phyloP scores from a whole-genome alignment of 2,888 invertebrate genomes.

The Congeria kusceri region DNA sequence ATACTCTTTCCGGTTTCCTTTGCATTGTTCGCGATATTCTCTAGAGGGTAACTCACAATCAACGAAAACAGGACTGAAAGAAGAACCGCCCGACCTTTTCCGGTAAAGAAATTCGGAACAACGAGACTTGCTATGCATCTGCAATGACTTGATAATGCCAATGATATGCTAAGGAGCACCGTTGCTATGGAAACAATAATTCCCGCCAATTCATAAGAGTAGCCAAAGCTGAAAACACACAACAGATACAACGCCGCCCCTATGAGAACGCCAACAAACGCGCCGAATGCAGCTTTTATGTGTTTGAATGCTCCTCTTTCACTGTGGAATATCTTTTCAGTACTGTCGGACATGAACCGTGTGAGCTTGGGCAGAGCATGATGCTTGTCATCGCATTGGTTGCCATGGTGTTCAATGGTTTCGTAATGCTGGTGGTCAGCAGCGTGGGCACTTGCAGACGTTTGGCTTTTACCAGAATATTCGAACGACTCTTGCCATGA shows the following conservation, averaged over 20 bases:
- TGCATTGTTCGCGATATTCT: slow-evolving; percentile 65
- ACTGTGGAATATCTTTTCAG: slow-evolving; percentile 42
- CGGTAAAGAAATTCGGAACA: slow-evolving; percentile 64
- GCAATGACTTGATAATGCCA: slow-evolving; percentile 56
- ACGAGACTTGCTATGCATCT: slow-evolving; percentile 63
- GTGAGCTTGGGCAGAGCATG: slow-evolving; percentile 24
- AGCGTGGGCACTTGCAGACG: neutral
- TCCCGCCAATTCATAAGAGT: slow-evolving; percentile 39
- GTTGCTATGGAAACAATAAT: slow-evolving; percentile 50
- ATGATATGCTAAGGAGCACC: slow-evolving; percentile 48
- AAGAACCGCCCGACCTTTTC: slow-evolving; percentile 61
- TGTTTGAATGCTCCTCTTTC: slow-evolving; percentile 28
- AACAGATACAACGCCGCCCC: slow-evolving; percentile 55
- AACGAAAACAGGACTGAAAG: slow-evolving; percentile 68
- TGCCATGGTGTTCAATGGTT: neutral
- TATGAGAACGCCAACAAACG: slow-evolving; percentile 48
- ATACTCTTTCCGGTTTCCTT: slow-evolving; percentile 61
- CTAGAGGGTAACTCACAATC: slow-evolving; percentile 58
- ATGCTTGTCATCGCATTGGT: slow-evolving; percentile 27
- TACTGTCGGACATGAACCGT: slow-evolving; percentile 15
- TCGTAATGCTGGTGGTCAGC: neutral
- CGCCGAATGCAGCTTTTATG: slow-evolving; percentile 49
- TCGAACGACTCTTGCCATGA: slow-evolving; percentile 58
- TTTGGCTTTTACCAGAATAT: slow-evolving; percentile 18
- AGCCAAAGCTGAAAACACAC: slow-evolving; percentile 57